Evolutionary conservation across 2,888 invertebrate genomes (phyloP), one percentile per base, ranked within the genome.

Genomic region (Anoncus sp.): DNA sequence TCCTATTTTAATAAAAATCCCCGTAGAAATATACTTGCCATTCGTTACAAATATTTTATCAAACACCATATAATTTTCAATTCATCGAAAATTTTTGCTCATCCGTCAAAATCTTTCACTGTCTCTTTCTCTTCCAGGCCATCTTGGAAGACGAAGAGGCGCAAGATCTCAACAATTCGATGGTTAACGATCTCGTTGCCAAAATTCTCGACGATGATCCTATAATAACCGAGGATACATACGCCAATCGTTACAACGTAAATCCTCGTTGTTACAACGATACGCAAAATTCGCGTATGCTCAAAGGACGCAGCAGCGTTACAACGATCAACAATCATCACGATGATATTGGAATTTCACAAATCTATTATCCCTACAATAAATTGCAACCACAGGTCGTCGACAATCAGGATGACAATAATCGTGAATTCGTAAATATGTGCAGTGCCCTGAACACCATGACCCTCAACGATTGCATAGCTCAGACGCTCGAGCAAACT

Each of bases 171-270:
- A 89, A 93, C 85, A 94, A 94, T 88, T 92, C 94, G 43, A 93
- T 94, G 92, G 94, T 94, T 82, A 93, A 93, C 84, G 94, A 94
- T 88, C 92, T 94, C 89, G 94, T 94, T 87, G 93, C 94, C 78
- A 94, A 94, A 88, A 93, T 94, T 82, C 92, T 94, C 70, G 94
- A 94, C 88, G 94, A 94, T 86, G 93, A 93, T 80, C 92, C 93
- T 22, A 84, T 87, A 67, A 81, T 83, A 45, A 82, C 80, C 31
- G 87, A 88, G 12, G 85, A 87, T 59, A 75, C 83, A 3, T 88
- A 86, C 45, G 79, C 75, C 14, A 85, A 83, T 72, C 87, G 82
- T 20, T 89, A 85, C 77, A 89, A 87, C 83, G 86, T 85, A 20
- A 85, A 86, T 80, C 66, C 60, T 55, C 57, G 70, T 10, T 74